Evolutionary conservation across 1,140 invertebrate genomes (phyloP).

Genomic region (Drepana arcuata): DNA sequence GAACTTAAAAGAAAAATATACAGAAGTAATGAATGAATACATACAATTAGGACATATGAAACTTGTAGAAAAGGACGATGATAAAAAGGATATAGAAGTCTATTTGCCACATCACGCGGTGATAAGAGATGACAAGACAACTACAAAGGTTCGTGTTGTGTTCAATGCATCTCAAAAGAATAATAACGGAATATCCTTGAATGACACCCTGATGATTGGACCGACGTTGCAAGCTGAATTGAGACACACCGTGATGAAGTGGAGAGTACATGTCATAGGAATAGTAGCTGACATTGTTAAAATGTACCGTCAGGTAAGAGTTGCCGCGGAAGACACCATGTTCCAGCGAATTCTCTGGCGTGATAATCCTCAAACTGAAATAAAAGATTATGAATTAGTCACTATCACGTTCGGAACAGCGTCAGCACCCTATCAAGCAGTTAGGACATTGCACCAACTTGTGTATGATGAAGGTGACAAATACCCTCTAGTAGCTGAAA

Average conservation of each 20-base stretch:
- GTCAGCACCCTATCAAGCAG: conserved; percentile 15
- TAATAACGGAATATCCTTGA: conserved; percentile 5
- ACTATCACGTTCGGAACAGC: conserved; percentile 28
- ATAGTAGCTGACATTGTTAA: conserved; percentile 6
- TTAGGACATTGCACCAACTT: background rate
- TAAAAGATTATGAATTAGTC: conserved; percentile 18
- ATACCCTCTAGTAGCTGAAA: background rate
- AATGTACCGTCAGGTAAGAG: conserved; percentile 5
- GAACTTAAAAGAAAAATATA: conserved; percentile 6
- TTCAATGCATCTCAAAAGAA: conserved; percentile 7
- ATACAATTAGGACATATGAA: conserved; percentile 11
- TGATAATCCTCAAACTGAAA: conserved; percentile 1
- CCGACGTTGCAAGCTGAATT: conserved; percentile 7
- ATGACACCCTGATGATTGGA: conserved; percentile 6
- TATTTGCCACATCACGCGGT: conserved; percentile 10
- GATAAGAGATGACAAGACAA: conserved; percentile 6
- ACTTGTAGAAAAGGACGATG: conserved; percentile 2
- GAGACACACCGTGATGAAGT: conserved; percentile 1
- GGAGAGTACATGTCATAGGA: conserved; percentile 4
- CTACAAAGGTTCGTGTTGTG: conserved; percentile 8
- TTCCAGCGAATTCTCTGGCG: conserved; percentile 35
- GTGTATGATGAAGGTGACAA: background rate
- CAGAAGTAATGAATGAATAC: conserved; percentile 12
- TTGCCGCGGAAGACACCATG: conserved; percentile 16
- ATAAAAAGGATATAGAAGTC: conserved; percentile 3